Evolutionary conservation across 2,113 vertebrate species (phyloP).

Genomic region (Tetrax tetrax): DNA sequence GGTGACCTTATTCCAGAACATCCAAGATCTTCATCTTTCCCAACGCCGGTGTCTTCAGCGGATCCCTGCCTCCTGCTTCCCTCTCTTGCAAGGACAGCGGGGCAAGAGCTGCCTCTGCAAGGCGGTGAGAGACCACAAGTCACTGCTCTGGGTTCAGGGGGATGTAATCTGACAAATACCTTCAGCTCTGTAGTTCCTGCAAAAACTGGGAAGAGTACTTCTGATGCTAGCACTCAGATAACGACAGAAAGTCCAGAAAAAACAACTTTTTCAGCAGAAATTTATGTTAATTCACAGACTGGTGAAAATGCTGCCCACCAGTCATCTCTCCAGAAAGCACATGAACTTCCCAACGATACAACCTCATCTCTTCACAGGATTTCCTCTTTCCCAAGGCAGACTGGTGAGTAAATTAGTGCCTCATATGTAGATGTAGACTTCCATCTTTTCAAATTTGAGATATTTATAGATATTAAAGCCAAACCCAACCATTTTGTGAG

Average conservation of each 20-base stretch:
- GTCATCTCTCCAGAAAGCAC: background rate
- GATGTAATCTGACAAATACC: background rate
- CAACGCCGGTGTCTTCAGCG: background rate
- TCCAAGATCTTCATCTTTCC: constrained; percentile 8
- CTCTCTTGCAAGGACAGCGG: background rate
- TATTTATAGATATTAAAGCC: background rate
- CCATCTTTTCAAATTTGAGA: fast-evolving
- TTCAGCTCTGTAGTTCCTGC: background rate
- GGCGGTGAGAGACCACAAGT: constrained; percentile 19
- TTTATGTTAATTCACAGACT: constrained; percentile 42
- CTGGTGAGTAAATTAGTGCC: constrained; percentile 62
- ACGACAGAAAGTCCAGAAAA: constrained; percentile 59
- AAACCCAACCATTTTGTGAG: background rate
- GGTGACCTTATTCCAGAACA: background rate
- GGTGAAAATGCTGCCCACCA: background rate
- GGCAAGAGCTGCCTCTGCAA: constrained; percentile 38
- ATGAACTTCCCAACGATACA: background rate
- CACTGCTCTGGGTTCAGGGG: background rate
- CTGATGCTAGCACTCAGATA: constrained; percentile 74
- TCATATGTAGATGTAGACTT: fast-evolving
- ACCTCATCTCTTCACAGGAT: background rate
- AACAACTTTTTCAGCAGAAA: constrained; percentile 65
- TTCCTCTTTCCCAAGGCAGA: background rate
- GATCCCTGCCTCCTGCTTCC: background rate
- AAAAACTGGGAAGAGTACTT: constrained; percentile 1